Evolutionary conservation across 1,140 invertebrate species (phyloP).

Genomic region (Lithobius niger): DNA sequence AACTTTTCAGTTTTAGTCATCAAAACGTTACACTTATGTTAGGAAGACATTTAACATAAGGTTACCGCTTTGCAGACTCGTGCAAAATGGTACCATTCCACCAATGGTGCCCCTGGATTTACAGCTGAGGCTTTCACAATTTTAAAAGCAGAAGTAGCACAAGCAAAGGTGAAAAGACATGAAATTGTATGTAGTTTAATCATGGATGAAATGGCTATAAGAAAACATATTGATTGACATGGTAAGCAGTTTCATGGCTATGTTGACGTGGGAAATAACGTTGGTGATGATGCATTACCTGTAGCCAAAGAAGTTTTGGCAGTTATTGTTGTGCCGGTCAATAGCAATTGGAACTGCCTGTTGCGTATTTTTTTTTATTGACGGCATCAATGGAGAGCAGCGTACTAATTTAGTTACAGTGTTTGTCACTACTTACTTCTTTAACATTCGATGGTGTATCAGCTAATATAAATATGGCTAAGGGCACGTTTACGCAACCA

Average conservation of each 20-base stretch:
- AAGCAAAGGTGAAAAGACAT: constrained; percentile 4
- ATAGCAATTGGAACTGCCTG: constrained; percentile 26
- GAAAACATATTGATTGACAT: constrained; percentile 14
- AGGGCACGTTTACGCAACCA: no score
- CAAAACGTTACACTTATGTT: constrained; percentile 30
- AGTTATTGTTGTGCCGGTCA: constrained; percentile 24
- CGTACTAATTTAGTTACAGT: constrained; percentile 19
- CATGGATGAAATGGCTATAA: constrained; percentile 16
- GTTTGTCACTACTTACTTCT: constrained; percentile 9
- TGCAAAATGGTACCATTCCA: constrained; percentile 27
- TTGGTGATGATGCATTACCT: constrained; percentile 20
- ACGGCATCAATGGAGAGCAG: constrained; percentile 17
- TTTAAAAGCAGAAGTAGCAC: constrained; percentile 21
- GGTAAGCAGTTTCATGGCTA: constrained; percentile 12
- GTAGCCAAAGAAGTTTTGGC: constrained; percentile 26
- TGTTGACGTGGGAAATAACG: constrained; percentile 7
- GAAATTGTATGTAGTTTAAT: constrained; percentile 12
- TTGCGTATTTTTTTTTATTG: constrained; percentile 27
- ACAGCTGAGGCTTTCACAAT: constrained; percentile 26
- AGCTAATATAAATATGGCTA: constrained; percentile 20
- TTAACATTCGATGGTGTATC: constrained; percentile 26
- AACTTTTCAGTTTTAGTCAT: constrained; percentile 30
- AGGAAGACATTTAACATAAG: constrained; percentile 26
- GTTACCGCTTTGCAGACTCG: constrained; percentile 31
- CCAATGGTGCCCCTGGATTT: constrained; percentile 29